A percentile compares a stretch with the other conserved stretches of the same genome.
Conservation (phyloP, 2,113 vertebrate species). For the Meles meles region DNA sequence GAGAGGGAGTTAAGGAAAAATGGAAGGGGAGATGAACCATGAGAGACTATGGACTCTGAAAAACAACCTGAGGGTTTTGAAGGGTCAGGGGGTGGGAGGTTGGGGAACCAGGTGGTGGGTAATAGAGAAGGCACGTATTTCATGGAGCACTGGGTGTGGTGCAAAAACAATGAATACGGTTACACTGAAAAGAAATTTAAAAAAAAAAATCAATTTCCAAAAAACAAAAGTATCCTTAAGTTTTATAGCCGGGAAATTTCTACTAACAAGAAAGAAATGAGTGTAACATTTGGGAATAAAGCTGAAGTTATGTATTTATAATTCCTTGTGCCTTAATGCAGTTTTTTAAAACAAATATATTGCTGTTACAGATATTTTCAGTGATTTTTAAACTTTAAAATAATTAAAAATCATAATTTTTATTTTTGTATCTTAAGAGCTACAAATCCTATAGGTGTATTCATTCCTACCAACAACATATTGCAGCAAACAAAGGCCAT, state of each 20-base stretch:
- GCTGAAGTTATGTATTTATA: not conserved
- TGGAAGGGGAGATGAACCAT: no score
- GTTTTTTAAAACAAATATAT: not conserved
- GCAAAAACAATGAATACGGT: no score
- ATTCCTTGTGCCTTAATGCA: not conserved
- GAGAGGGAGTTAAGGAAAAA: no score
- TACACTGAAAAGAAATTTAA: no score
- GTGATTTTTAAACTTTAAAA: constrained; percentile 44
- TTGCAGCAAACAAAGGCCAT: constrained; percentile 49
- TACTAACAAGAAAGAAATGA: not conserved
- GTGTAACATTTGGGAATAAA: not conserved
- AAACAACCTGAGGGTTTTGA: no score
- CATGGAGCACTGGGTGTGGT: no score
- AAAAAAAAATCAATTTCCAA: no score
- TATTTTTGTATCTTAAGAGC: not conserved
- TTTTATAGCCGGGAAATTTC: not conserved
- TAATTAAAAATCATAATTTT: constrained; percentile 51
- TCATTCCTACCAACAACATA: constrained; percentile 2
- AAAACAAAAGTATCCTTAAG: not conserved
- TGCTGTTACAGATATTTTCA: not conserved
- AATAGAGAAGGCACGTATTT: no score
- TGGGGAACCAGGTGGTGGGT: no score
- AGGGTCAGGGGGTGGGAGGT: no score
- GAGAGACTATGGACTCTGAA: no score
- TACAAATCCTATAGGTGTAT: constrained; percentile 48